Percentiles rank a stretch among this genome's conserved stretches.
These are phyloP conservation scores for Ameiurus melas DNA, from an alignment of 2,113 vertebrate species.

Conservation along the genomic window DNA sequence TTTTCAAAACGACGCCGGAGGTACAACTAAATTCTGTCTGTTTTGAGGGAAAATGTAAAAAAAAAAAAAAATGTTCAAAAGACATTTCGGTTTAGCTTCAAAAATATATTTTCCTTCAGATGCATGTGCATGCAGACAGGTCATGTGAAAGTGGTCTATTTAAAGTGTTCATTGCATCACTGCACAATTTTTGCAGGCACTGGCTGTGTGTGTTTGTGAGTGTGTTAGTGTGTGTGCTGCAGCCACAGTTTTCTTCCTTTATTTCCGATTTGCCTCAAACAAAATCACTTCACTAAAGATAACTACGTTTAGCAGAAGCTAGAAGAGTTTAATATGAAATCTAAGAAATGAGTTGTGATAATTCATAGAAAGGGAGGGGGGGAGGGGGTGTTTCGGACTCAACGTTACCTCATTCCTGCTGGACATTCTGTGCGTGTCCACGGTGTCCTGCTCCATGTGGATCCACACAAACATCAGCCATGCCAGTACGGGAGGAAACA, in stretches of 20 bases:
- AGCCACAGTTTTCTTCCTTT: not conserved
- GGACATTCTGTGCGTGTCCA: conserved; percentile 72
- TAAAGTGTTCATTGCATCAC: not conserved
- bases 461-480: conserved; percentile 94
- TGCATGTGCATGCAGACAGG: not conserved
- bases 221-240: not conserved
- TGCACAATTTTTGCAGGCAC: not conserved
- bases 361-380: not conserved
- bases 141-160: not conserved
- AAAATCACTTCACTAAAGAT: not conserved
- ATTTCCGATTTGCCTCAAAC: not conserved
- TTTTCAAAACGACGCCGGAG: not conserved
- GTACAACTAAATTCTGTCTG: not conserved
- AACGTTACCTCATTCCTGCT: conserved; percentile 81
- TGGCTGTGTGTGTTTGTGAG: not conserved
- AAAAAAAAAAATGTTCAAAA: not conserved
- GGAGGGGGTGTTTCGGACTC: not conserved
- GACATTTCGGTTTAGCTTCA: not conserved
- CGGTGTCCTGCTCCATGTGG: conserved; percentile 85
- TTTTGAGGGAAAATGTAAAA: not conserved
- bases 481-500: conserved; percentile 86
- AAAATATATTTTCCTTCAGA: not conserved
- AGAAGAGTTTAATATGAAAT: not conserved
- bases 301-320: not conserved
- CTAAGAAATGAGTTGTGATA: too few relatives aligned